Conservation (phyloP, 2,888 invertebrate species). For the Agonopterix alstromeriana region DNA sequence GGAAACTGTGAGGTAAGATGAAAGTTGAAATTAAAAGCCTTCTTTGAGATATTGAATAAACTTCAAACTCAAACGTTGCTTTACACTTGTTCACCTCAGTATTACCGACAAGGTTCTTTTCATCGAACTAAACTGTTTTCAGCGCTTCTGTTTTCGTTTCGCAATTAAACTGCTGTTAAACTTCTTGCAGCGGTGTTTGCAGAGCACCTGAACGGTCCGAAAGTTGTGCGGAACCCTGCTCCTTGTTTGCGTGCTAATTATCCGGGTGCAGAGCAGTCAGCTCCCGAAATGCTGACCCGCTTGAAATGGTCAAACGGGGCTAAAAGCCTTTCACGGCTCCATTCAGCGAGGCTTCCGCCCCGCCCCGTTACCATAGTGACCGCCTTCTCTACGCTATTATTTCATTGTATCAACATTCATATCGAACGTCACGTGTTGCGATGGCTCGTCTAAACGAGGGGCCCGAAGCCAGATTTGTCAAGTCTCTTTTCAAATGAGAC, state of each 20-base stretch:
- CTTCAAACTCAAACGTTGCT: constrained; percentile 28
- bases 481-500: constrained; percentile 72
- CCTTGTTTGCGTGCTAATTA: constrained; percentile 75
- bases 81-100: constrained; percentile 24
- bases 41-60: constrained; percentile 29
- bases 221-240: constrained; percentile 58
- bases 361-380: constrained; percentile 66
- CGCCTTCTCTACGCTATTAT: constrained; percentile 53
- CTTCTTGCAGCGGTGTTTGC: constrained; percentile 72
- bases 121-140: constrained; percentile 64
- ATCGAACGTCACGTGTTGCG: constrained; percentile 59
- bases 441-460: constrained; percentile 67
- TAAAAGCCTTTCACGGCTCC: constrained; percentile 57
- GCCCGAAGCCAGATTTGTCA: constrained; percentile 72
- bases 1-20: no score
- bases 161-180: constrained; percentile 76
- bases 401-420: constrained; percentile 73
- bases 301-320: constrained; percentile 64
- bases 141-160: constrained; percentile 69
- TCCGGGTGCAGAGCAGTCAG: constrained; percentile 55
- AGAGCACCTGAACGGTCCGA: constrained; percentile 62
- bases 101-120: constrained; percentile 60
- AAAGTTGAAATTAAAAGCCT: constrained; percentile 19
- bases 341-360: constrained; percentile 51
- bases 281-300: constrained; percentile 62